Evolutionary conservation across 2,113 vertebrate genomes (phyloP), one percentile per base, ranked within the genome.

Genomic region (Larimichthys polyactis): DNA sequence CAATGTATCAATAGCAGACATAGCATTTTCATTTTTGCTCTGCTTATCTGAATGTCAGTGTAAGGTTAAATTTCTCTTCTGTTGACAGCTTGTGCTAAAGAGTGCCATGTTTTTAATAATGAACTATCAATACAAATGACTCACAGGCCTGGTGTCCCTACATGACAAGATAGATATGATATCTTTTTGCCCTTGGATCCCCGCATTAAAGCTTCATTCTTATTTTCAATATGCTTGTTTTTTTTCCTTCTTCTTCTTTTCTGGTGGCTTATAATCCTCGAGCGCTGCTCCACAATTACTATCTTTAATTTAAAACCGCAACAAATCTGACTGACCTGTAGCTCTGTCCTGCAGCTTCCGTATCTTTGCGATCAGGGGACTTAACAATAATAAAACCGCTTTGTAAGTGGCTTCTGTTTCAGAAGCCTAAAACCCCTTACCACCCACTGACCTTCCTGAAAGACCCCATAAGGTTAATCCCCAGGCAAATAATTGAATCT

Each of bases 401-500:
- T 89, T 88, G 78, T 82, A 78, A 84, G 70, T 68, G 20, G 87
- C 86, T 92, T 91, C 87, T 92, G 88, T 92, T 89, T 89, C 85
- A 79, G 83, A 44, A 52, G 81, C 74, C 69, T 44, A 11, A 77
- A 83, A 54, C 59, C 64, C 58, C 73, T 54, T 12, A 58, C 70
- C 73, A 62, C 81, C 85, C 72, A 17, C 70, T 87, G 87, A 90
- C 93, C 90, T 86, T 84, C 81, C 82, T 90, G 57, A 91, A 86
- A 89, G 85, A 88, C 84, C 87, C 79, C 84, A 73, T 79, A 36
- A 90, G 86, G 90, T 93, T 93, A 93, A 94, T 92, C 91, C 91
- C 83, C 86, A 85, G 85, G 83, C 89, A 92, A 90, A 94, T 93
- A 89, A 91, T 89, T 91, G 90, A 84, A 93, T 93, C 80, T 92